Base-by-base conservation (phyloP, 1,140 invertebrate genomes). In the Heliconius himera region DNA sequence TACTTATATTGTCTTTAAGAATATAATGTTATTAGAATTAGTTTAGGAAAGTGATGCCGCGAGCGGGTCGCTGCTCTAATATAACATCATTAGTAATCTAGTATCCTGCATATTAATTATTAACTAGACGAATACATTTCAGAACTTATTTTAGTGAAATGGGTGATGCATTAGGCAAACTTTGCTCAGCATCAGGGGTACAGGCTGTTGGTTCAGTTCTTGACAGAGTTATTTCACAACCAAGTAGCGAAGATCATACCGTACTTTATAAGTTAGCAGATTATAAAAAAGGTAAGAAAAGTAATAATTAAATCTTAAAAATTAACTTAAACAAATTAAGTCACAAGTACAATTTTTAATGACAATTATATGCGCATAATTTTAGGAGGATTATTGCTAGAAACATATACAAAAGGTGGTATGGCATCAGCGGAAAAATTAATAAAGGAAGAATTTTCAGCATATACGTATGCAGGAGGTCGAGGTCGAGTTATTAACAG, bases 401-500 rank as follows among this genome's bases (percentile, higher is more conserved):
- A 98, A 83, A 97, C 98, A 0, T 99, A 99, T 88, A 97, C 97
- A 80, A 95, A 96, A 73, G 97, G 97, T 8, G 97, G 97, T 1
- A 96, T 97, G 89, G 87, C 95, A 20, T 97, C 97, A 80, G 98
- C 99, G 1, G 97, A 99, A 89, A 97, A 97, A 90, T 93, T 99
- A 54, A 98, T 99, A 38, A 95, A 96, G 29, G 98, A 98, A 82
- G 98, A 99, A 88, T 98, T 99, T 85, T 96, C 97, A 0, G 96
- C 97, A 0, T 97, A 98, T 84, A 97, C 99, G 97, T 99, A 99
- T 88, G 97, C 97, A 54, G 96, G 98, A 66, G 99, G 99, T 9
- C 96, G 97, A 86, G 98, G 98, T 0, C 96, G 98, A 88, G 95
- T 97, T 13, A 98, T 99, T 83, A 98, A 98, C 88, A 95, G 98